A percentile compares a stretch with the other conserved stretches of the same genome.
Conservation (phyloP, 64 coral and sea anemone species). For the Montipora cactus region DNA sequence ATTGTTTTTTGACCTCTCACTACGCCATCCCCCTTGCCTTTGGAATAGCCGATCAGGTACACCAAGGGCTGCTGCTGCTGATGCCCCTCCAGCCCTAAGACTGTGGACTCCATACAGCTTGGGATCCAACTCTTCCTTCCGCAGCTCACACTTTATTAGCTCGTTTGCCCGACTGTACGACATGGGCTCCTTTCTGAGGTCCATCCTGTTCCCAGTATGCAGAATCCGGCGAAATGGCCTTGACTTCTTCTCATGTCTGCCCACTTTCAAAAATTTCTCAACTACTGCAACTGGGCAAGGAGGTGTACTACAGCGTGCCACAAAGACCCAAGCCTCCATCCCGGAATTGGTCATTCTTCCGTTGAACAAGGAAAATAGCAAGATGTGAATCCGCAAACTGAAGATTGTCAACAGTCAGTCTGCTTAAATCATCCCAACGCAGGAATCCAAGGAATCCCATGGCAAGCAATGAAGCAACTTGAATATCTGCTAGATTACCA, state of each 20-base stretch:
- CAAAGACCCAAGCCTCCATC: conserved; percentile 37
- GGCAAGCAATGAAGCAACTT: conserved; percentile 22
- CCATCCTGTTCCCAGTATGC: neutral
- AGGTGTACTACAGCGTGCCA: neutral
- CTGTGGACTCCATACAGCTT: conserved; percentile 40
- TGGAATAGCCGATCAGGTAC: neutral
- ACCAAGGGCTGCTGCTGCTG: neutral
- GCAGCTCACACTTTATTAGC: conserved; percentile 6
- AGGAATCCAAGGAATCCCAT: conserved; percentile 56
- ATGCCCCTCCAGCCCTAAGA: conserved; percentile 19
- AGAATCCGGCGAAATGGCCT: neutral
- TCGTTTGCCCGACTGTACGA: neutral
- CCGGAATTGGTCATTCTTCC: conserved; percentile 75
- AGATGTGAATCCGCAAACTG: conserved; percentile 4
- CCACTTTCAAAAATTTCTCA: neutral
- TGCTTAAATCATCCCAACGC: conserved; percentile 38
- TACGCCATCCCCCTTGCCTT: neutral
- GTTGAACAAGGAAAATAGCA: conserved; percentile 15
- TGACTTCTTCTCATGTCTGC: neutral
- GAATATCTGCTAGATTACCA: neutral
- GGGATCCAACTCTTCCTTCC: conserved; percentile 26
- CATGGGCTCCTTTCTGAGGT: neutral
- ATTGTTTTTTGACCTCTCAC: neutral
- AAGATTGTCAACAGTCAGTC: conserved; percentile 31
- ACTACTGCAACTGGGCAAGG: neutral